Evolutionary conservation across 2,113 vertebrate species (phyloP), one percentile per base, ranked within the genome.

Genomic region (Rhabdornis inornatus): DNA sequence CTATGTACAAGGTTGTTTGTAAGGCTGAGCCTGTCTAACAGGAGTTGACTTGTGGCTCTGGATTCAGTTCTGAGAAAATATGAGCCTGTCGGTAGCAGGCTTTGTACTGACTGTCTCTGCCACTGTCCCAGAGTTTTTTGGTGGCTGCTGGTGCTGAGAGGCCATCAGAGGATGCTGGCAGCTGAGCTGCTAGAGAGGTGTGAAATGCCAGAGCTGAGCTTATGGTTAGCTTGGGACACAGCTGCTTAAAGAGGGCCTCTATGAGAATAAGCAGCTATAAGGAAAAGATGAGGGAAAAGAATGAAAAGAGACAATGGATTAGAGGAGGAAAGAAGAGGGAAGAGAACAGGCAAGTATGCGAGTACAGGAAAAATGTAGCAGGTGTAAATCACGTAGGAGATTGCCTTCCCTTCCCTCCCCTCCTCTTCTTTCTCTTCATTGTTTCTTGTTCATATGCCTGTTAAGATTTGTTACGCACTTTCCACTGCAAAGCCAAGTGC

Each of bases 1-100:
- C 1, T 12, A 1, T 12, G 4, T 4, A 0, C 55, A 31, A 35
- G 4, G 23, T 9, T 45, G 3, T 33, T 23, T 12, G 5, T 18
- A 31, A 64, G 23, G 8, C 12, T 60, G 33, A 61, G 13, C 7
- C 8, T n/a, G 11, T n/a, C 18, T 77, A 56, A 10, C 5, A 24
- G 52, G 33, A 39, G 6, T 19, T 20, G 11, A 35, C 37, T 6
- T 30, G 13, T 44, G 16, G 13, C 11, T 88, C 69, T 65, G 30
- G 25, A 25, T 57, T 47, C 28, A 59, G 27, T 33, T 21, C 15
- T 44, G 37, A 42, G 60, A 50, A 69, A 39, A 69, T 7, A 37
- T 5, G 22, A 55, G 8, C 18, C 24, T 44, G n/a, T 44, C 30
- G 50, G 49, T 4, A 28, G 25, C 5, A 57, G 42, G 5, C 24